These are phyloP conservation scores for Lutraria rhynchaena DNA, from an alignment of 1,140 invertebrate genomes.

Conservation along the genomic window DNA sequence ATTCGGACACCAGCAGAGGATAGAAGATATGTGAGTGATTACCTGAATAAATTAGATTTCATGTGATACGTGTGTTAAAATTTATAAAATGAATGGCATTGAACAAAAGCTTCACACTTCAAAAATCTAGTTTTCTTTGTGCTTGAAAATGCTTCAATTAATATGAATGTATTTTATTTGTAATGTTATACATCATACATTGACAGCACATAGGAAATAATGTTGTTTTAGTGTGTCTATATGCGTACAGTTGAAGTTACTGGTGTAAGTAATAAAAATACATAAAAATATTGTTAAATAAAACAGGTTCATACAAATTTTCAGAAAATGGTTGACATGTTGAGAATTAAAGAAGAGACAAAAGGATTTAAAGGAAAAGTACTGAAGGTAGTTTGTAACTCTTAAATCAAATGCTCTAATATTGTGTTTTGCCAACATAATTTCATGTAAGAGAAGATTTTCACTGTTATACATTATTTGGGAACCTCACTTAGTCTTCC, in stretches of 20 bases:
- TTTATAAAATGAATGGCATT: too few species aligned
- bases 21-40: slow-evolving; percentile 70
- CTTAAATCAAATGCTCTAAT: background rate
- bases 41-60: background rate
- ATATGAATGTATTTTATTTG: too few species aligned
- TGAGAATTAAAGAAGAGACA: slow-evolving; percentile 75
- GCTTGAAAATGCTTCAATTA: too few species aligned
- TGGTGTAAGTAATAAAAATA: too few species aligned
- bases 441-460: background rate
- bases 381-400: slow-evolving; percentile 65
- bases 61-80: background rate
- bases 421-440: background rate
- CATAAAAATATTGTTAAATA: too few species aligned
- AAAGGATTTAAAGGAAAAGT: slow-evolving; percentile 71
- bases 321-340: slow-evolving; percentile 74
- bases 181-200: too few species aligned
- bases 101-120: background rate
- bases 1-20: slow-evolving; percentile 69
- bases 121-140: background rate
- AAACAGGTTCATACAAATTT: too few species aligned
- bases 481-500: too few species aligned
- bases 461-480: background rate
- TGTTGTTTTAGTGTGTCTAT: too few species aligned
- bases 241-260: too few species aligned
- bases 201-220: too few species aligned